Conservation (phyloP, 2,113 vertebrate species). For the Paramormyrops kingsleyae region DNA sequence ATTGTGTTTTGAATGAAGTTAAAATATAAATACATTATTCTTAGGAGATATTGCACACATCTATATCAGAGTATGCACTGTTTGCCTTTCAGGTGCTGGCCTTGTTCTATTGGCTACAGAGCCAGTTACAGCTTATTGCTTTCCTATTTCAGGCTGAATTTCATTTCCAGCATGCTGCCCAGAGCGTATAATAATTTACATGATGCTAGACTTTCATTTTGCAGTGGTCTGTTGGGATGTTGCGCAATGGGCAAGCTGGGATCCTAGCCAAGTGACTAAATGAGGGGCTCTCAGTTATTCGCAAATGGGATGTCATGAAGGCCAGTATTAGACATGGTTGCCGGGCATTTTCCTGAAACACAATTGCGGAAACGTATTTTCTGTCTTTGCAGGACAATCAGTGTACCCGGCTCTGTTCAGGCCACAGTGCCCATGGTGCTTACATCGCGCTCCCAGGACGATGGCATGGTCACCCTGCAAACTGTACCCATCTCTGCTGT, state of each 20-base stretch:
- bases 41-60: neutral
- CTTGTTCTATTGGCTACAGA: neutral
- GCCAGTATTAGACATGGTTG: neutral
- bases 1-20: neutral
- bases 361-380: neutral
- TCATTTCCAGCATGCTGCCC: slow-evolving; percentile 3
- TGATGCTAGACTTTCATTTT: slow-evolving; percentile 5
- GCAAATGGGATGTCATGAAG: slow-evolving; percentile 11
- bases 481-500: slow-evolving; percentile 67
- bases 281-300: neutral
- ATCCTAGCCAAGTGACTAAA: slow-evolving; percentile 6
- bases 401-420: slow-evolving; percentile 42
- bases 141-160: slow-evolving; percentile 9
- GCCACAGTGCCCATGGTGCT: slow-evolving; percentile 55
- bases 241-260: neutral
- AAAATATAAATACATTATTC: neutral
- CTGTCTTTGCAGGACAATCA: slow-evolving; percentile 49
- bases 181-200: slow-evolving; percentile 3
- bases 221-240: neutral
- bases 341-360: neutral
- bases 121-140: slow-evolving; percentile 1
- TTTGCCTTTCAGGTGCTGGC: neutral
- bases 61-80: neutral
- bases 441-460: slow-evolving; percentile 46
- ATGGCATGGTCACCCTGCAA: slow-evolving; percentile 58